These are phyloP conservation scores for Melieria omissa DNA, from an alignment of 2,888 invertebrate genomes.

Conservation along the genomic window DNA sequence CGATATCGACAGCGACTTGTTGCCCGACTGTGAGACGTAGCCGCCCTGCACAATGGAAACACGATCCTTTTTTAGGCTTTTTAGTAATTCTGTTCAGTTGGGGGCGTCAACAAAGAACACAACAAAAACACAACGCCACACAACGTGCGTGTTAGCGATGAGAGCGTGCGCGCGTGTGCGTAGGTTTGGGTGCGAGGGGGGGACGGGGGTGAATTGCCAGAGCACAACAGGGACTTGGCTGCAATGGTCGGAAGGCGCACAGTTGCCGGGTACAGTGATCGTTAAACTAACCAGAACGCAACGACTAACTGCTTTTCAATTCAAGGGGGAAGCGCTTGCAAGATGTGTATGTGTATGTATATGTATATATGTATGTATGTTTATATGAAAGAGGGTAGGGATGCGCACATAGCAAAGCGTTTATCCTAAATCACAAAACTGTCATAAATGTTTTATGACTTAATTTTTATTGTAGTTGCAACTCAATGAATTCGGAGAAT, in stretches of 20 bases:
- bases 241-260: no score
- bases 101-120: constrained; percentile 55
- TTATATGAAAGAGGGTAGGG: background rate
- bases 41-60: constrained; percentile 76
- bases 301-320: no score
- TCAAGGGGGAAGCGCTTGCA: background rate
- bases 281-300: no score
- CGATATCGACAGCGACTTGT: constrained; percentile 75
- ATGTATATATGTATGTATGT: background rate
- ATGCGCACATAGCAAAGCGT: no score
- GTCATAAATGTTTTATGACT: no score
- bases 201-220: constrained; percentile 28
- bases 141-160: constrained; percentile 60
- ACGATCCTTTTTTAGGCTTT: constrained; percentile 71
- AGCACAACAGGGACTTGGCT: no score
- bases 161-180: background rate
- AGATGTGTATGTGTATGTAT: background rate
- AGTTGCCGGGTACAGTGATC: no score
- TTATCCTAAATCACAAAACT: no score
- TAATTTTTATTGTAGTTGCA: no score
- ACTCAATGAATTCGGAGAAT: no score
- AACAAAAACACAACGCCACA: constrained; percentile 61
- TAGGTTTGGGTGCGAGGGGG: background rate
- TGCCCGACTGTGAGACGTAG: constrained; percentile 70
- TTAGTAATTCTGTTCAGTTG: constrained; percentile 62